Percentiles rank a stretch among this genome's conserved stretches.
These are phyloP conservation scores for Amiota minor DNA, from an alignment of 2,888 invertebrate genomes.

Conservation along the genomic window DNA sequence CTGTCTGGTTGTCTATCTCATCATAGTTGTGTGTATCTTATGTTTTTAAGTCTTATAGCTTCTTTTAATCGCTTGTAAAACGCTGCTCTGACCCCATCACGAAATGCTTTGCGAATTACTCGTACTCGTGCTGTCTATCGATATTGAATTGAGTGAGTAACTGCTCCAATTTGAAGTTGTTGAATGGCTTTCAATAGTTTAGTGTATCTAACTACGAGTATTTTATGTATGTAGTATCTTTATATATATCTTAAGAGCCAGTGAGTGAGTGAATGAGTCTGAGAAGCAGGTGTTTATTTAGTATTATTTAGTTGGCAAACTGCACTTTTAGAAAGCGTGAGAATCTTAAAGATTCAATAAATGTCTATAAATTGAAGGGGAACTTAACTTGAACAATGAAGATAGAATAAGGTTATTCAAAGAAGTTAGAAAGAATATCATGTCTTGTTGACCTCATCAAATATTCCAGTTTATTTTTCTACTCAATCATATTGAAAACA, in stretches of 20 bases:
- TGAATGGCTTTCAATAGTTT: background rate
- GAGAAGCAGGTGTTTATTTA: constrained; percentile 16
- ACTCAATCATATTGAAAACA: background rate
- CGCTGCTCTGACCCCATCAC: constrained; percentile 59
- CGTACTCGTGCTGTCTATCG: constrained; percentile 22
- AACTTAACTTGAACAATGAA: too few species aligned
- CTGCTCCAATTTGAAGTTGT: constrained; percentile 53
- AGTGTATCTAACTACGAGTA: too few species aligned
- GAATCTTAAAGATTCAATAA: background rate
- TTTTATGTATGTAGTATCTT: too few species aligned
- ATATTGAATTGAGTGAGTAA: background rate
- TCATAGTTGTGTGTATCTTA: constrained; percentile 31
- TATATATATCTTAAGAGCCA: too few species aligned
- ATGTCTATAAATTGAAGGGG: too few species aligned
- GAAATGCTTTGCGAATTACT: constrained; percentile 41
- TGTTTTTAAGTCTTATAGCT: constrained; percentile 63
- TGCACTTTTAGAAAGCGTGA: constrained; percentile 26
- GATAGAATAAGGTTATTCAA: too few species aligned
- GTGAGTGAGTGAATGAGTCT: too few species aligned
- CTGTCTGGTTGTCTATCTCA: constrained; percentile 34
- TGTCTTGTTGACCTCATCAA: background rate
- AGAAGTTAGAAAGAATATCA: too few species aligned
- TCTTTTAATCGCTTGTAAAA: constrained; percentile 57
- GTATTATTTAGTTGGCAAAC: constrained; percentile 3
- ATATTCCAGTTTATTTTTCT: background rate